These are phyloP conservation scores for Halictus rubicundus DNA, from an alignment of 1,140 invertebrate genomes.

Conservation along the genomic window DNA sequence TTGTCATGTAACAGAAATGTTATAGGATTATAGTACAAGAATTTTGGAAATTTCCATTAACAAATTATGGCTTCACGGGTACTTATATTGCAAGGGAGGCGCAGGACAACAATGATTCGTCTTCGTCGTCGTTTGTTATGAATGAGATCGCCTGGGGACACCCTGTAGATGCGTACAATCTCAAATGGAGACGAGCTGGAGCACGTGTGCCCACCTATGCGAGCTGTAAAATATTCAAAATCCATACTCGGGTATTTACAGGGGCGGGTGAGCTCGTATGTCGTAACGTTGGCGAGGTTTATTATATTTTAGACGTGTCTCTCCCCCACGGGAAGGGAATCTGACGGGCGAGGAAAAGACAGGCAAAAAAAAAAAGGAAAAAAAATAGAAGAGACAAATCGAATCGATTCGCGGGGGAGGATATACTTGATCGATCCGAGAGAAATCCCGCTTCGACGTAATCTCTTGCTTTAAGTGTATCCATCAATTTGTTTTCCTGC, in stretches of 20 bases:
- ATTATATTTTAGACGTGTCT: constrained; percentile 65
- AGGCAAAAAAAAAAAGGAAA: background rate
- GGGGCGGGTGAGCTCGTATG: constrained; percentile 51
- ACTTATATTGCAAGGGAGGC: background rate
- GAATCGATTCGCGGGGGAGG: constrained; percentile 29
- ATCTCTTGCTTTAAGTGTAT: constrained; percentile 16
- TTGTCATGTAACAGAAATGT: no score
- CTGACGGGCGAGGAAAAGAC: constrained; percentile 7
- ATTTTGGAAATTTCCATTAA: background rate
- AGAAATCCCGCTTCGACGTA: constrained; percentile 14
- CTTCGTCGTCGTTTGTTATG: constrained; percentile 1
- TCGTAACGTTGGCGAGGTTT: constrained; percentile 53
- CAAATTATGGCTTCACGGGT: background rate
- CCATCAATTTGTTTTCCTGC: background rate
- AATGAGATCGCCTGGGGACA: background rate
- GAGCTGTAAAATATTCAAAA: constrained; percentile 63
- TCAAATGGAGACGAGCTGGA: constrained; percentile 14
- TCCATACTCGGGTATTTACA: constrained; percentile 64
- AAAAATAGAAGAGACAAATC: constrained; percentile 12
- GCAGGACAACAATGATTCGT: background rate
- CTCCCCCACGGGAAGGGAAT: constrained; percentile 46
- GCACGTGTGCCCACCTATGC: constrained; percentile 21
- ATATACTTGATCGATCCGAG: constrained; percentile 30
- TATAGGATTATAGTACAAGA: no score
- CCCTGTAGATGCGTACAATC: background rate